Percentiles rank a stretch among this genome's conserved stretches.
These are phyloP conservation scores for Athripsodes cinereus DNA, from an alignment of 2,888 invertebrate species.

Conservation along the genomic window DNA sequence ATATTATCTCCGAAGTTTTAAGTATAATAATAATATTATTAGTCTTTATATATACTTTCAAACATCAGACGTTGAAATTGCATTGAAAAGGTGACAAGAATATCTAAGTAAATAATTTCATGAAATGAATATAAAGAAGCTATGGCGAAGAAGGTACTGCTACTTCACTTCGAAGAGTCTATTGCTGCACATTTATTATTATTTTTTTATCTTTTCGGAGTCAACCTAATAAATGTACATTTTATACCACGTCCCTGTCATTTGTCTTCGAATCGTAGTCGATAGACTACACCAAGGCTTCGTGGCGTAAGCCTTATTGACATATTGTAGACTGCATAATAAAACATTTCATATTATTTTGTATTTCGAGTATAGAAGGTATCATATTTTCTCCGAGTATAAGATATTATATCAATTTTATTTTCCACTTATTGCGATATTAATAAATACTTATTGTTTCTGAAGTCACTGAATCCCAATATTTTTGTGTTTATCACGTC, in stretches of 20 bases:
- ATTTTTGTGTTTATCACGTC: too few relatives aligned
- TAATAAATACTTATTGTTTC: too few relatives aligned
- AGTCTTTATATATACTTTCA: background rate
- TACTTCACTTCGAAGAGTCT: background rate
- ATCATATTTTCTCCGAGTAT: too few relatives aligned
- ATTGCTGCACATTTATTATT: background rate
- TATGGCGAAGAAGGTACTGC: background rate
- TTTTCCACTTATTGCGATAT: too few relatives aligned
- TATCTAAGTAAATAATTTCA: background rate
- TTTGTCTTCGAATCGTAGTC: conserved; percentile 24
- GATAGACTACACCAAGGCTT: background rate
- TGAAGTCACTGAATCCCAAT: too few relatives aligned
- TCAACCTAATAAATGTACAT: conserved; percentile 23
- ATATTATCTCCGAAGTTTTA: too few relatives aligned
- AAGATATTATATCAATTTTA: too few relatives aligned
- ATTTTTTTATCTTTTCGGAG: conserved; percentile 7
- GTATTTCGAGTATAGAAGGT: too few relatives aligned
- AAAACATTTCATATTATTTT: too few relatives aligned
- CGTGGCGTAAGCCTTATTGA: background rate
- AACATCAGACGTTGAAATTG: background rate
- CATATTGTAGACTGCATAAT: too few relatives aligned
- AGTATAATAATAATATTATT: too few relatives aligned
- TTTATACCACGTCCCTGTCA: conserved; percentile 19
- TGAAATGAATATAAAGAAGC: background rate
- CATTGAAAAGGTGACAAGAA: conserved; percentile 1